These are phyloP conservation scores for Salpingus planirostris DNA, from an alignment of 2,888 invertebrate genomes.

Conservation along the genomic window DNA sequence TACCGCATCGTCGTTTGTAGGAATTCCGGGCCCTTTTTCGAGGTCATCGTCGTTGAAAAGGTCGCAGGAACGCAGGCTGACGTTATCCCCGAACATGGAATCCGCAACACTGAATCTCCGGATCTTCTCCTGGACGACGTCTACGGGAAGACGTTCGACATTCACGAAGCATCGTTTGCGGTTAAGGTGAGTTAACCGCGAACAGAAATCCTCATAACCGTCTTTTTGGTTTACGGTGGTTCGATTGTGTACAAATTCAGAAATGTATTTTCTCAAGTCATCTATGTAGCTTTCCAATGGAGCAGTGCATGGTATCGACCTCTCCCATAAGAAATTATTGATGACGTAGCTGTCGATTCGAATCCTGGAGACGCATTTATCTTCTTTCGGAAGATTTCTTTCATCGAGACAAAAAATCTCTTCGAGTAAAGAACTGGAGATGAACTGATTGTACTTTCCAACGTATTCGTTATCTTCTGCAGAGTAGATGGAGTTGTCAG, in stretches of 20 bases:
- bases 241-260: slow-evolving; percentile 4
- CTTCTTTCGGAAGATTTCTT: slow-evolving; percentile 2
- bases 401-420: slow-evolving; percentile 9
- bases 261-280: slow-evolving; percentile 3
- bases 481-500: slow-evolving; percentile 4
- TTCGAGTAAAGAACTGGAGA: slow-evolving; percentile 5
- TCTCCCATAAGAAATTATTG: slow-evolving; percentile 5
- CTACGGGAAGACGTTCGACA: slow-evolving; percentile 5
- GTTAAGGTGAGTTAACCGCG: too few species aligned
- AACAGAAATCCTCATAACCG: not conserved
- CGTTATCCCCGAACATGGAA: slow-evolving; percentile 6
- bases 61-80: too few species aligned
- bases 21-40: not conserved
- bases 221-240: slow-evolving; percentile 1
- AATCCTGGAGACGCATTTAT: slow-evolving; percentile 5
- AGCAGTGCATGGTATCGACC: not conserved
- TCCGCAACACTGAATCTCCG: slow-evolving; percentile 6
- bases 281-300: slow-evolving; percentile 2
- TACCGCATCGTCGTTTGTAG: not conserved
- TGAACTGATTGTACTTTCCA: slow-evolving; percentile 11
- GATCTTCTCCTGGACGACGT: slow-evolving; percentile 4
- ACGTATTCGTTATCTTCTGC: slow-evolving; percentile 10
- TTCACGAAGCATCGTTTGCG: slow-evolving; percentile 6
- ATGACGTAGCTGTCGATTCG: slow-evolving; percentile 6
- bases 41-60: slow-evolving; percentile 1